Conservation (phyloP, 2,888 invertebrate species). For the Seira sanloemensis region DNA sequence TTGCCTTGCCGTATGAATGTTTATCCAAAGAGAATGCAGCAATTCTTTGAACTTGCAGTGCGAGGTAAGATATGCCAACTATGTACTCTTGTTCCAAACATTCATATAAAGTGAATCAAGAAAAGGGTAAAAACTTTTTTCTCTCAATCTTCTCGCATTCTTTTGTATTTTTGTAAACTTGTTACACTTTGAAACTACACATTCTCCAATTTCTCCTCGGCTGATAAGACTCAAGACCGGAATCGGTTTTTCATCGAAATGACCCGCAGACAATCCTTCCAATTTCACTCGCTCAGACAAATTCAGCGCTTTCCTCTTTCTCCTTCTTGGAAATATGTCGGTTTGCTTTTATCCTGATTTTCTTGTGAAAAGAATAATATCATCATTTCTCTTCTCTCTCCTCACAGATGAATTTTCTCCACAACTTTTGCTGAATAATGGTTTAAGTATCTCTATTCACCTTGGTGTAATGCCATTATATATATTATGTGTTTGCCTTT, state of each 20-base stretch:
- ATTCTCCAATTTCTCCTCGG: slow-evolving; percentile 42
- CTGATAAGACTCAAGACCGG: slow-evolving; percentile 73
- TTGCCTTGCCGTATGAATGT: too few species aligned
- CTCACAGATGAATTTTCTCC: slow-evolving; percentile 33
- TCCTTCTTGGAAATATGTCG: slow-evolving; percentile 21
- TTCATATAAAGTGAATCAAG: too few species aligned
- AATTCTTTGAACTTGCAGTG: too few species aligned
- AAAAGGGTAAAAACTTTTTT: too few species aligned
- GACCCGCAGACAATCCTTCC: slow-evolving; percentile 74
- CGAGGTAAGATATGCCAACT: too few species aligned
- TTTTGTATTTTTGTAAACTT: slow-evolving; percentile 71
- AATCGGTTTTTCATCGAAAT: slow-evolving; percentile 74
- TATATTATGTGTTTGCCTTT: slow-evolving; percentile 16
- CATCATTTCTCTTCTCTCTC: slow-evolving; percentile 54
- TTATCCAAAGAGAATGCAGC: too few species aligned
- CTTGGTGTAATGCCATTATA: slow-evolving; percentile 19
- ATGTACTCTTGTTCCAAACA: too few species aligned
- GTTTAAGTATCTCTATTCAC: not conserved
- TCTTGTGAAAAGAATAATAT: not conserved
- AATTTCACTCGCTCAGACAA: slow-evolving; percentile 73
- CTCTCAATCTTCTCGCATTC: slow-evolving; percentile 32
- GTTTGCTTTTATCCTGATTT: slow-evolving; percentile 10
- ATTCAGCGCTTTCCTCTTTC: slow-evolving; percentile 70
- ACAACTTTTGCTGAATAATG: slow-evolving; percentile 29
- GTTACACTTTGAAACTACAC: slow-evolving; percentile 72